phyloP scores from a whole-genome alignment of 2,113 vertebrate species.

The Seriola dumerili region DNA sequence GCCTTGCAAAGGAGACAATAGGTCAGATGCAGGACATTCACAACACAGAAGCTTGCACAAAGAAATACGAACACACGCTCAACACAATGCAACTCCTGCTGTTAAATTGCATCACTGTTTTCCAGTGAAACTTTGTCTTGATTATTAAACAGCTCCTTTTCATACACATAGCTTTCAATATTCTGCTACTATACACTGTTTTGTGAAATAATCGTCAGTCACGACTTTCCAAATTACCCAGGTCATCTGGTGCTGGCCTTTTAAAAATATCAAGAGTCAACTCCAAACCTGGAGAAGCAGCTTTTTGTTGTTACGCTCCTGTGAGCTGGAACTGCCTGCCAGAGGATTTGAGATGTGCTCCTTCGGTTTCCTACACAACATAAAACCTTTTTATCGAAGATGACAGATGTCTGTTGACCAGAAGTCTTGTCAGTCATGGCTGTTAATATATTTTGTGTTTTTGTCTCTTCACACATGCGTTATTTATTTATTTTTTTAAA shows the following conservation, averaged over 20 bases:
- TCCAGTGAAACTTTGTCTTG: too few relatives aligned
- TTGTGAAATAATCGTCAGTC: neutral
- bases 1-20: too few relatives aligned
- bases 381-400: neutral
- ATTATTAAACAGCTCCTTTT: neutral
- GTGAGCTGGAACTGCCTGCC: neutral
- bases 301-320: neutral
- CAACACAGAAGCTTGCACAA: too few relatives aligned
- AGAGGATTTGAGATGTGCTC: neutral
- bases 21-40: too few relatives aligned
- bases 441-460: neutral
- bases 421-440: neutral
- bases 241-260: constrained; percentile 20
- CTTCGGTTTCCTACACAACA: neutral
- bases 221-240: neutral
- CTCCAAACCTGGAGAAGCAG: neutral
- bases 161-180: neutral
- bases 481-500: neutral
- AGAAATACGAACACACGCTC: too few relatives aligned
- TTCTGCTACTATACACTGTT: neutral
- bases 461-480: neutral
- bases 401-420: neutral
- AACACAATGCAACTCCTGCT: too few relatives aligned
- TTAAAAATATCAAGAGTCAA: constrained; percentile 42
- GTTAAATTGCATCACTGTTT: too few relatives aligned